These are phyloP conservation scores for Nesoenas mayeri DNA, from an alignment of 2,113 vertebrate genomes.

Conservation along the genomic window DNA sequence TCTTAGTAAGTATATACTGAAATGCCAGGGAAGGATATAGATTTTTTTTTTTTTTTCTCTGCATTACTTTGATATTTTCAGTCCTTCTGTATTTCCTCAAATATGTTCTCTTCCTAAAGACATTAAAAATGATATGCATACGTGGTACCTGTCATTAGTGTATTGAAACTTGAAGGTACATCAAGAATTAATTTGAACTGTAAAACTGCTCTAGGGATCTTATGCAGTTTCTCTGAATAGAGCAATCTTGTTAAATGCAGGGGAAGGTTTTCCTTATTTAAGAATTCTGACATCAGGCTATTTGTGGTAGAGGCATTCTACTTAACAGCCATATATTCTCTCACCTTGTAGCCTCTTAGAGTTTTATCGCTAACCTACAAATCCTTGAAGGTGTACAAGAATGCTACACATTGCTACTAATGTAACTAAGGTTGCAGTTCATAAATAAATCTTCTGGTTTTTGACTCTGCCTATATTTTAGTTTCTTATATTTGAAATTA, in stretches of 20 bases:
- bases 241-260: background rate
- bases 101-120: background rate
- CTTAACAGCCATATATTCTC: background rate
- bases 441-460: background rate
- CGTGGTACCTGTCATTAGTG: background rate
- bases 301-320: background rate
- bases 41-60: background rate
- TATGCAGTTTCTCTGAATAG: background rate
- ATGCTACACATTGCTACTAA: background rate
- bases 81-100: background rate
- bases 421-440: background rate
- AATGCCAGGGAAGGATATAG: background rate
- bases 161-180: background rate
- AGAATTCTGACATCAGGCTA: background rate
- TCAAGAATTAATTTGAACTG: background rate
- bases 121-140: background rate
- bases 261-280: background rate
- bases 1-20: background rate
- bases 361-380: background rate
- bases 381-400: background rate
- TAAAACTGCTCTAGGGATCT: background rate
- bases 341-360: background rate
- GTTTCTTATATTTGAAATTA: background rate
- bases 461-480: background rate
- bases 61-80: background rate